Evolutionary conservation across 2,888 invertebrate species (phyloP).

Genomic region (Agriopis leucophaearia): DNA sequence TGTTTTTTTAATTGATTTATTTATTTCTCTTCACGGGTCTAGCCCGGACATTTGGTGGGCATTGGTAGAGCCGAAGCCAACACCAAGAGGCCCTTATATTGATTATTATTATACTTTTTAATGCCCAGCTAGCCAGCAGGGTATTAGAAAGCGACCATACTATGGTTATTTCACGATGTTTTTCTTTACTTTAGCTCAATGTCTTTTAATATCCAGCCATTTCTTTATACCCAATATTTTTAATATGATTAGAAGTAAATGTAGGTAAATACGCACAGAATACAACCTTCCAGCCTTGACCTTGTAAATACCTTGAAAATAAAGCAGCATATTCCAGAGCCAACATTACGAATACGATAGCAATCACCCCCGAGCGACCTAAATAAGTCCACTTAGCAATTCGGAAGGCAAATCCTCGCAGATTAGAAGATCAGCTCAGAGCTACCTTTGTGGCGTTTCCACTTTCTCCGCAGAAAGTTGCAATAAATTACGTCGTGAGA

Average conservation of each 20-base stretch:
- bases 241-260: background rate
- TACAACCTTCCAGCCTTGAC: constrained; percentile 4
- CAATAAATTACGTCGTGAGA: constrained; percentile 41
- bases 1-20: too few species aligned
- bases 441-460: constrained; percentile 27
- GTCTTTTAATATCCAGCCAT: too few species aligned
- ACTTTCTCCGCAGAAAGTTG: constrained; percentile 37
- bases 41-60: too few species aligned
- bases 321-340: background rate
- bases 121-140: too few species aligned
- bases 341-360: constrained; percentile 22
- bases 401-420: constrained; percentile 35
- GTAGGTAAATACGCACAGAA: background rate
- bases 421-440: constrained; percentile 24
- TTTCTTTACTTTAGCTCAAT: too few species aligned
- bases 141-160: too few species aligned
- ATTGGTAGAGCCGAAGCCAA: too few species aligned
- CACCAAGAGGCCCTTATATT: too few species aligned
- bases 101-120: too few species aligned
- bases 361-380: constrained; percentile 23
- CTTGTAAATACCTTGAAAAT: background rate
- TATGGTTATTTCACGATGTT: too few species aligned
- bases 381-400: constrained; percentile 38
- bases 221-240: too few species aligned
- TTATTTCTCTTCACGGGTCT: too few species aligned